Evolutionary conservation across 1,140 invertebrate species (phyloP), one percentile per base, ranked within the genome.

Genomic region (Spodoptera litura): DNA sequence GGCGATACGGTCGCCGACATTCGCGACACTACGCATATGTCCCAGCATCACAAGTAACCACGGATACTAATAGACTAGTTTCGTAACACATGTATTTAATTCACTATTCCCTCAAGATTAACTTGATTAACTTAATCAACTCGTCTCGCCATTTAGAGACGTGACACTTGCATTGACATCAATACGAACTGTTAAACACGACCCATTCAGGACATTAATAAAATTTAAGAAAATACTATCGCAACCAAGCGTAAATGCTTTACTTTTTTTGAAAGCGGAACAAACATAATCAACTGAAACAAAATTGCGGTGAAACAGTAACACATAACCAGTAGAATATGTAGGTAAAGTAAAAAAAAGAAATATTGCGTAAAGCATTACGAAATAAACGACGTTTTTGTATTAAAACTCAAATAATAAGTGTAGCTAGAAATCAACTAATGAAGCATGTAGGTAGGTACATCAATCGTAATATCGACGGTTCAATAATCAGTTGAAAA

Each of bases 61-160:
- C 71, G 56, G 56, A 73, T 73, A 58, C 71, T 38, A 51, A 35
- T 3, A 73, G 61, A 73, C 71, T 4, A 44, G 56, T 73, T 73
- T 73, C 53, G 71, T 56, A 73, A 73, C 44, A 73, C 56, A 73
- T 59, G n/a, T 56, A 73, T 59, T 73, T 73, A 73, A 51, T 59
- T 59, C 20, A 59, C 35, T 59, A 73, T 59, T 59, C 56, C 56
- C 38, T 38, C 35, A 44, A 73, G 56, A 73, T 73, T 38, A 49
- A 61, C n/a, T 73, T 73, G 56, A 73, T 73, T 38, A 49, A 61
- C n/a, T 73, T 73, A 49, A 73, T 49, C 13, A 59, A 73, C 56
- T 53, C 35, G 53, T 59, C 15, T 59, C 6, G 5, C 71, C 56
- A 58, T 73, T 27, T 49, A 49, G 4, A 56, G 68, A 71, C 31